phyloP scores from a whole-genome alignment of 2,113 vertebrate genomes.

The Rana temporaria region DNA sequence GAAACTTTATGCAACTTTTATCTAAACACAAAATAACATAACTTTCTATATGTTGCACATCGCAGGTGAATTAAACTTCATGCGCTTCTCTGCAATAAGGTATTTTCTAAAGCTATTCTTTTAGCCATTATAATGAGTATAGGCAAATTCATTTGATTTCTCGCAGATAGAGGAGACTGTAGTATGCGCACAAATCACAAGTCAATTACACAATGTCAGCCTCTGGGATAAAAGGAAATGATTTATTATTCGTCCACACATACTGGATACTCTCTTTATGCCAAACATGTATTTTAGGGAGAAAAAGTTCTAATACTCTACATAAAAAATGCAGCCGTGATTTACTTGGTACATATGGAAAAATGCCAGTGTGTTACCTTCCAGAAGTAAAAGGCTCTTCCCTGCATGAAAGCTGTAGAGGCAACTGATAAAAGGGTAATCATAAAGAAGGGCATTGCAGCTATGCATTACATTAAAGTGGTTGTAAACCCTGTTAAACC shows the following conservation, averaged over 20 bases:
- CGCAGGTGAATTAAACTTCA: too few species aligned
- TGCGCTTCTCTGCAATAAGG: too few species aligned
- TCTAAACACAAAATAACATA: too few species aligned
- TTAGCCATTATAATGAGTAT: not conserved
- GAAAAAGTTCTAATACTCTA: slow-evolving; percentile 3
- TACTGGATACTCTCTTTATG: slow-evolving; percentile 6
- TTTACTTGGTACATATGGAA: not conserved
- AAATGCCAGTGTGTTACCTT: not conserved
- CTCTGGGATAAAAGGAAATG: slow-evolving; percentile 7
- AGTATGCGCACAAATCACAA: slow-evolving; percentile 24
- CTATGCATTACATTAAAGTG: too few species aligned
- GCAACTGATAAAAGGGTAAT: too few species aligned
- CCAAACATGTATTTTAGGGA: slow-evolving; percentile 2
- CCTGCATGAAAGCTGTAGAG: too few species aligned
- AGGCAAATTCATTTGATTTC: slow-evolving; percentile 29
- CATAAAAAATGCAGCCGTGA: not conserved
- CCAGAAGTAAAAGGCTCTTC: not conserved
- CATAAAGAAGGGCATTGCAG: too few species aligned
- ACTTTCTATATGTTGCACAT: too few species aligned
- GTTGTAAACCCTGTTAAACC: too few species aligned
- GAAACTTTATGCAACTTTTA: too few species aligned
- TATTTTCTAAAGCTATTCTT: not conserved
- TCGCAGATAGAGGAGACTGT: slow-evolving; percentile 1
- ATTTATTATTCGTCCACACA: not conserved
- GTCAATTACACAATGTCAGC: slow-evolving; percentile 27